These are phyloP conservation scores for Kradibia gibbosae DNA, from an alignment of 1,140 invertebrate species.

Conservation along the genomic window DNA sequence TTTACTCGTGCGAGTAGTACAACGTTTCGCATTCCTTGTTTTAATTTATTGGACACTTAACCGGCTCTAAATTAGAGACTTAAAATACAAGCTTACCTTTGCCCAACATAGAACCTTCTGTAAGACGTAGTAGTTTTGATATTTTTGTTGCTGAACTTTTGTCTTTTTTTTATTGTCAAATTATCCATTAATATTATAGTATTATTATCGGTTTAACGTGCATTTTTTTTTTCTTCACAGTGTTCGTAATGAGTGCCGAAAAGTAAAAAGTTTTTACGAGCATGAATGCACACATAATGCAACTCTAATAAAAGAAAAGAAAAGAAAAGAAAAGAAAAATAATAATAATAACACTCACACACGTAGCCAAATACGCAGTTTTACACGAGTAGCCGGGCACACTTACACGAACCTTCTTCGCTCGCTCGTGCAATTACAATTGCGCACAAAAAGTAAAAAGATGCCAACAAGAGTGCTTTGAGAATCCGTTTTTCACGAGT, in stretches of 20 bases:
- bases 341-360: not conserved
- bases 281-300: slow-evolving; percentile 62
- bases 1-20: not conserved
- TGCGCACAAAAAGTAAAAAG: not conserved
- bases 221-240: slow-evolving; percentile 10
- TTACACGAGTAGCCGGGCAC: no score
- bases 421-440: not conserved
- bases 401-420: no score
- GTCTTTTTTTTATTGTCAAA: slow-evolving; percentile 49
- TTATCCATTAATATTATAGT: slow-evolving; percentile 55
- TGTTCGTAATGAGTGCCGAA: slow-evolving; percentile 4
- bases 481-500: no score
- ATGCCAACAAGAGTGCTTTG: not conserved
- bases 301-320: no score
- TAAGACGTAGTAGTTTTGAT: slow-evolving; percentile 54
- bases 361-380: no score
- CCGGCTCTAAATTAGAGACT: not conserved
- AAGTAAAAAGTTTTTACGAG: slow-evolving; percentile 47
- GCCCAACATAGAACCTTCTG: slow-evolving; percentile 63
- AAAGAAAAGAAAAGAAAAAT: slow-evolving; percentile 5
- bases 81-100: slow-evolving; percentile 57
- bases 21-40: not conserved
- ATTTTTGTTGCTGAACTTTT: slow-evolving; percentile 54
- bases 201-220: slow-evolving; percentile 12
- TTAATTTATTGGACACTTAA: not conserved